A percentile compares a stretch with the other conserved stretches of the same genome.
Conservation (phyloP, 1,140 invertebrate genomes). For the Bombus soroeensis region DNA sequence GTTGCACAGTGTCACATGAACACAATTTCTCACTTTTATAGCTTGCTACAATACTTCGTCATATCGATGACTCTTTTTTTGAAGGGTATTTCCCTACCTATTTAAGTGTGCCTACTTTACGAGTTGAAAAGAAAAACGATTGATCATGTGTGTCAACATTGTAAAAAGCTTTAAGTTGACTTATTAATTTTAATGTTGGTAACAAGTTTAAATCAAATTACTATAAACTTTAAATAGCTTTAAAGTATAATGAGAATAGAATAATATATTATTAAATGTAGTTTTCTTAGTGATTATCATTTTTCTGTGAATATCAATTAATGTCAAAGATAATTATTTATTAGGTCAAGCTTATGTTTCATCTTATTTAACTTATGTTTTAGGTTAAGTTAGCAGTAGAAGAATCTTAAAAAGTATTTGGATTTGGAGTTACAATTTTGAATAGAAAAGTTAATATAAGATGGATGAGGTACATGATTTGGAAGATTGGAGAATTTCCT, state of each 20-base stretch:
- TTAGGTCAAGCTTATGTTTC: background rate
- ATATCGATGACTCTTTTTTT: background rate
- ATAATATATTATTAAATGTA: too few species aligned
- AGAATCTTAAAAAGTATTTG: background rate
- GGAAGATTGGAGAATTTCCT: conserved; percentile 34
- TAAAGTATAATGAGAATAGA: background rate
- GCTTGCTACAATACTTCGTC: too few species aligned
- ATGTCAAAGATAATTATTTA: background rate
- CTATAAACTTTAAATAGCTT: background rate
- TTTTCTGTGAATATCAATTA: background rate
- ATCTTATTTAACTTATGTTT: background rate
- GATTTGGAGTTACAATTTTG: background rate
- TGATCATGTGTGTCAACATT: background rate
- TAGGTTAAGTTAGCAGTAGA: background rate
- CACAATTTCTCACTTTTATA: background rate
- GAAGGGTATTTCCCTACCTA: background rate
- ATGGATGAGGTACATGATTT: background rate
- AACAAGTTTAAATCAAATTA: background rate
- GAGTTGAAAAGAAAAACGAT: too few species aligned
- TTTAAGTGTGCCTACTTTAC: too few species aligned
- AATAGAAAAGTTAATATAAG: background rate
- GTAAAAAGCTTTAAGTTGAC: background rate
- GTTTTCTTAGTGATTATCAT: background rate
- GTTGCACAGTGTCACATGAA: too few species aligned
- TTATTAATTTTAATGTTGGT: background rate